phyloP scores from a whole-genome alignment of 2,888 invertebrate species.

The Ditylenchus weischeri region DNA sequence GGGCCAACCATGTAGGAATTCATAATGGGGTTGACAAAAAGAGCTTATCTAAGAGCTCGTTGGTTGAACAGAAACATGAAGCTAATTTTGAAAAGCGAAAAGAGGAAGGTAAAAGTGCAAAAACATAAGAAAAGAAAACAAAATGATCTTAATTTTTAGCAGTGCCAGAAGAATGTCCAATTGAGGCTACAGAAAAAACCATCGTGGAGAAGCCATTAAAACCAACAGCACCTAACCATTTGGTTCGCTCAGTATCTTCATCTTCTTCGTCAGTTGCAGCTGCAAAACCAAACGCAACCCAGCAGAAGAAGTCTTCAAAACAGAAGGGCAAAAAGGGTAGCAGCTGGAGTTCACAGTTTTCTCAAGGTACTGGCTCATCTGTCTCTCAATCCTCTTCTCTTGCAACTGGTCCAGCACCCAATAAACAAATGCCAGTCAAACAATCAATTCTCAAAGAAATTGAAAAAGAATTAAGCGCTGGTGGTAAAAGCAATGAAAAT shows the following conservation, averaged over 20 bases:
- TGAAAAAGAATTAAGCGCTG: not conserved
- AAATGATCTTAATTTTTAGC: not conserved
- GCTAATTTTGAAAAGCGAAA: not conserved
- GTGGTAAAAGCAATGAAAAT: not conserved
- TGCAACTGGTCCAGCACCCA: not conserved
- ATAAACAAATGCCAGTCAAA: not conserved
- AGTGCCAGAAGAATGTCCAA: too few relatives aligned
- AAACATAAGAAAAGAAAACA: not conserved
- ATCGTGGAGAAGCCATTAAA: too few relatives aligned
- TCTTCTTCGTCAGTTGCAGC: not conserved
- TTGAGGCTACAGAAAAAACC: too few relatives aligned
- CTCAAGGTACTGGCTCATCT: not conserved
- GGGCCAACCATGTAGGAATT: not conserved
- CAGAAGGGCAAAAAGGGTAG: too few relatives aligned
- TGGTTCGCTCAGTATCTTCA: not conserved
- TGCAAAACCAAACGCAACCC: too few relatives aligned
- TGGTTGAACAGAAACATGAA: not conserved
- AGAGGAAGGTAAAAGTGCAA: not conserved
- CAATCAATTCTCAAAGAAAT: not conserved
- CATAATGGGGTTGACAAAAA: not conserved
- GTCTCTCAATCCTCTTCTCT: not conserved
- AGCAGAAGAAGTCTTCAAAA: too few relatives aligned
- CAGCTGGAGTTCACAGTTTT: slow-evolving; percentile 6
- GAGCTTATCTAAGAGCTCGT: not conserved
- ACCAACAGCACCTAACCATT: not conserved